Evolutionary conservation across 1,140 invertebrate genomes (phyloP).

Genomic region (Zaprionus ghesquierei): DNA sequence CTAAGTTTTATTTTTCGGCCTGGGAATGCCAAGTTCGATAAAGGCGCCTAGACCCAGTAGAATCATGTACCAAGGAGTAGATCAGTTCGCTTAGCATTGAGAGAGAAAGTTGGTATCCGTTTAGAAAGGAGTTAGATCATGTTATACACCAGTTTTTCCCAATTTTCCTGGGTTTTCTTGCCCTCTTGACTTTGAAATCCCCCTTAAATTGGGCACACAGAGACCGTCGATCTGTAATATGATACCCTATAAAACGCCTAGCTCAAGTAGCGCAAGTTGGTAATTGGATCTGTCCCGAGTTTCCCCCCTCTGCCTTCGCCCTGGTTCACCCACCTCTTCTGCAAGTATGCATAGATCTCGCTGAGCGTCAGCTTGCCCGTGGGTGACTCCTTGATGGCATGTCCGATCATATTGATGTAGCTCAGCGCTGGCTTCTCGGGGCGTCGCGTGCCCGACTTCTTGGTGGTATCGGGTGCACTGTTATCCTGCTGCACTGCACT

Average conservation of each 20-base stretch:
- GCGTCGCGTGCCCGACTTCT: constrained; percentile 86
- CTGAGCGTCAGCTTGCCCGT: constrained; percentile 92
- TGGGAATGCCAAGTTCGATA: background rate
- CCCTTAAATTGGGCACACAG: background rate
- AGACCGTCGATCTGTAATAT: background rate
- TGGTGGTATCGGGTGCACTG: constrained; percentile 67
- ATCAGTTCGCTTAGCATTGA: too few relatives aligned
- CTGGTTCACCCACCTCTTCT: constrained; percentile 87
- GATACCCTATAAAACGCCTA: background rate
- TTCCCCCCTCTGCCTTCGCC: background rate
- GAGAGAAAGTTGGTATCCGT: too few relatives aligned
- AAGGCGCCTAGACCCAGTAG: background rate
- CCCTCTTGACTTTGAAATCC: background rate
- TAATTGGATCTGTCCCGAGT: background rate
- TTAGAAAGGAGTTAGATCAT: too few relatives aligned
- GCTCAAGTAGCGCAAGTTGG: constrained; percentile 14
- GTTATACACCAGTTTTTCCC: too few relatives aligned
- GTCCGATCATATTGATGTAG: constrained; percentile 98
- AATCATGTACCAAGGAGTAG: background rate
- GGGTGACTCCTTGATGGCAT: constrained; percentile 97
- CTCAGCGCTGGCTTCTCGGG: constrained; percentile 98
- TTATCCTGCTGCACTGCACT: constrained; percentile 18
- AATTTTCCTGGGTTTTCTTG: too few relatives aligned
- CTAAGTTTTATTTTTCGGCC: background rate
- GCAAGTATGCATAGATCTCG: constrained; percentile 95